These are phyloP conservation scores for Molossus alvarezi DNA, from an alignment of 2,797 vertebrate genomes.

Conservation along the genomic window DNA sequence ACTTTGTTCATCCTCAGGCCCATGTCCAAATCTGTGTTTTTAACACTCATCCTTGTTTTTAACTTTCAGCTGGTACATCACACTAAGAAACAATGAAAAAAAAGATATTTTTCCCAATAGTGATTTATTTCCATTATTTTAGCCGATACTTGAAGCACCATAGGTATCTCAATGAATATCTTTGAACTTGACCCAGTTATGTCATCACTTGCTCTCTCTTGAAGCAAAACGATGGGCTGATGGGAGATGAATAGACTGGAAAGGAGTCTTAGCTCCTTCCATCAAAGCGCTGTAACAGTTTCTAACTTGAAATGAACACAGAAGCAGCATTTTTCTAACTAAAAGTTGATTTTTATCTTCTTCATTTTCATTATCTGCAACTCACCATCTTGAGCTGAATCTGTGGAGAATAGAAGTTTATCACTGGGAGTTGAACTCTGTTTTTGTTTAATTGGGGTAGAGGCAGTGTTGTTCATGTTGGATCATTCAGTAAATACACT, in stretches of 20 bases:
- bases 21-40: neutral
- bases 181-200: neutral
- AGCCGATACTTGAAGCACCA: neutral
- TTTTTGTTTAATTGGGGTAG: constrained; percentile 7
- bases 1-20: neutral
- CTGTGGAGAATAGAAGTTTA: neutral
- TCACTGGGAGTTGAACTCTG: neutral
- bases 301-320: constrained; percentile 5
- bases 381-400: neutral
- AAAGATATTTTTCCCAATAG: neutral
- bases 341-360: neutral
- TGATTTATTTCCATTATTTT: neutral
- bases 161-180: neutral
- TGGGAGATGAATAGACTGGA: neutral
- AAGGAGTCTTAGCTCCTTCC: neutral
- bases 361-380: neutral
- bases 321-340: neutral
- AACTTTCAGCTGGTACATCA: neutral
- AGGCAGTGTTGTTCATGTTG: neutral
- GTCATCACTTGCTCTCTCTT: constrained; percentile 2
- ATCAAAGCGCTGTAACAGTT: neutral
- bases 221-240: neutral
- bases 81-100: constrained; percentile 24
- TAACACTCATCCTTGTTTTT: neutral
- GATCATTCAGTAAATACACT: neutral